Percentiles rank a stretch among this genome's conserved stretches.
phyloP scores from a whole-genome alignment of 2,888 invertebrate genomes.

The Vandiemenella viatica region DNA sequence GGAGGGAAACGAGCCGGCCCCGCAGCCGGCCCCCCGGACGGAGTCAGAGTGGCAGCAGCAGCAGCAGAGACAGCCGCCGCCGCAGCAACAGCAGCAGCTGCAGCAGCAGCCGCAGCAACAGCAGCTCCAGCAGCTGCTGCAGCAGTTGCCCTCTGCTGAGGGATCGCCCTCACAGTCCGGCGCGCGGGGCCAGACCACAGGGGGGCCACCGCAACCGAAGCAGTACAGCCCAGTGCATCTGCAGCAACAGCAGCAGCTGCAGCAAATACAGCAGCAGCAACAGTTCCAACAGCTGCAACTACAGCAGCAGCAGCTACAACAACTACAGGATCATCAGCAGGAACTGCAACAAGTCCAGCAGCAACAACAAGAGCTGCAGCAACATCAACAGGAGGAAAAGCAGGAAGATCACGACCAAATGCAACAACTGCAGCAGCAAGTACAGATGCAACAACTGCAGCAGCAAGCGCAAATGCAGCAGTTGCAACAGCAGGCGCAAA shows the following conservation, averaged over 20 bases:
- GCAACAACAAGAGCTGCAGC: too few species aligned
- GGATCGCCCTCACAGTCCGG: neutral
- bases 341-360: too few species aligned
- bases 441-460: neutral
- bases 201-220: neutral
- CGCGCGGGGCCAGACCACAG: neutral
- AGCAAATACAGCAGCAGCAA: too few species aligned
- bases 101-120: too few species aligned
- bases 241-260: too few species aligned
- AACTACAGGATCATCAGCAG: neutral
- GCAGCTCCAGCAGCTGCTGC: neutral
- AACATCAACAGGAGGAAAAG: too few species aligned
- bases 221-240: too few species aligned
- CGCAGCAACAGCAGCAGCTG: neutral
- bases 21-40: slow-evolving; percentile 1
- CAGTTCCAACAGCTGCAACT: too few species aligned
- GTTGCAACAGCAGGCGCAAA: neutral
- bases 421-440: too few species aligned
- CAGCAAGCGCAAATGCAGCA: neutral
- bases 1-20: neutral
- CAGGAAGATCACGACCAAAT: too few species aligned
- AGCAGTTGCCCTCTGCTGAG: neutral
- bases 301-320: neutral
- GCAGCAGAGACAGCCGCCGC: neutral
- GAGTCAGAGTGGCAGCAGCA: too few species aligned